Evolutionary conservation across 23 tunicate species (phyloP).

Genomic region (Trididemnum nubilum): DNA sequence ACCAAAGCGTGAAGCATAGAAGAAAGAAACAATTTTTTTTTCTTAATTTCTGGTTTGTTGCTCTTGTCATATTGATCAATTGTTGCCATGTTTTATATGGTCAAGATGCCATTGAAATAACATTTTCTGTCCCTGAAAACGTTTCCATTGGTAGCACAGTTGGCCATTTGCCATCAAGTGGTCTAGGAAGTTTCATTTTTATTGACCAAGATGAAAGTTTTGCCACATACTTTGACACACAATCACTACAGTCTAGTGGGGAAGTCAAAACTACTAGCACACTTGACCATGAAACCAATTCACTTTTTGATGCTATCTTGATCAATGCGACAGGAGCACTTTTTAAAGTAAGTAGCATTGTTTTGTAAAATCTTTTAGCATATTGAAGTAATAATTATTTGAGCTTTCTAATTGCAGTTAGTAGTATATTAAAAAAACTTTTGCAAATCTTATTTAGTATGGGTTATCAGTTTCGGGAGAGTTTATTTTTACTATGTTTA

Average conservation of each 20-base stretch:
- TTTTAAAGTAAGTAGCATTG: too few species aligned
- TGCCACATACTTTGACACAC: conserved; percentile 39
- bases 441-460: too few species aligned
- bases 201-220: conserved; percentile 4
- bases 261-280: conserved; percentile 35
- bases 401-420: too few species aligned
- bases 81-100: not conserved
- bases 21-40: not conserved
- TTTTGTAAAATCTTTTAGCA: too few species aligned
- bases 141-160: conserved; percentile 40
- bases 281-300: conserved; percentile 48
- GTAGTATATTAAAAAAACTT: too few species aligned
- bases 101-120: not conserved
- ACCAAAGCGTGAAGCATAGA: not conserved
- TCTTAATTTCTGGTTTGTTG: not conserved
- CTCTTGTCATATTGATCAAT: not conserved
- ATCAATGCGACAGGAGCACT: too few species aligned
- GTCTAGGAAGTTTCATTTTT: not conserved
- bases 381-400: too few species aligned
- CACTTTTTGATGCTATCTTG: conserved; percentile 47
- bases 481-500: too few species aligned
- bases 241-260: conserved; percentile 41
- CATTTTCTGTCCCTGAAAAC: conserved; percentile 45
- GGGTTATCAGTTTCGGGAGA: too few species aligned
- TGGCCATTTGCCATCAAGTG: conserved; percentile 22